These are phyloP conservation scores for Ichneumoninae sp. DNA, from an alignment of 2,888 invertebrate species.

Conservation along the genomic window DNA sequence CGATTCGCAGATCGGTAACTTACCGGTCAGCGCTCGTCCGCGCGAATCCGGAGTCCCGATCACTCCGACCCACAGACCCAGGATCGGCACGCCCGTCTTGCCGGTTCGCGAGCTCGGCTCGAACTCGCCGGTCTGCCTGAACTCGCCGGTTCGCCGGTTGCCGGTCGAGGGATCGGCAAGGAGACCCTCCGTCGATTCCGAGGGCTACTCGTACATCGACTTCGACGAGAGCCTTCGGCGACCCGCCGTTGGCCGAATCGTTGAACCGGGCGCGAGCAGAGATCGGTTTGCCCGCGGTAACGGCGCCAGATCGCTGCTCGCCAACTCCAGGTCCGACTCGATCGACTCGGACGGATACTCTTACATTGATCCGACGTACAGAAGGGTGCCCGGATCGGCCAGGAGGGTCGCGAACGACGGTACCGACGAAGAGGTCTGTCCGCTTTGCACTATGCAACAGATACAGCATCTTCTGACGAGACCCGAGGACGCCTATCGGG, in stretches of 20 bases:
- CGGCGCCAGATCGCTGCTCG: constrained; percentile 7
- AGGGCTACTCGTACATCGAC: constrained; percentile 80
- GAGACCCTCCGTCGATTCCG: constrained; percentile 79
- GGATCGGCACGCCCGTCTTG: constrained; percentile 32
- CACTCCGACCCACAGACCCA: constrained; percentile 76
- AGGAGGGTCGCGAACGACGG: constrained; percentile 73
- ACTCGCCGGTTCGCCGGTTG: constrained; percentile 19
- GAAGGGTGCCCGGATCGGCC: constrained; percentile 73
- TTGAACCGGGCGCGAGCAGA: constrained; percentile 29
- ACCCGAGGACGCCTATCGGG: constrained; percentile 77
- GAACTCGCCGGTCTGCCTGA: neutral
- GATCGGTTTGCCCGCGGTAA: constrained; percentile 10
- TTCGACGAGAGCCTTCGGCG: constrained; percentile 69
- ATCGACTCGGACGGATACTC: constrained; percentile 79
- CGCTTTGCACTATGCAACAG: constrained; percentile 81
- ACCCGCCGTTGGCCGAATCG: neutral
- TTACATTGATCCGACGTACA: constrained; percentile 74
- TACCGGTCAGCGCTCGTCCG: constrained; percentile 50
- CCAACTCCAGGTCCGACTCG: constrained; percentile 58
- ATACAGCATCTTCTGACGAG: constrained; percentile 79
- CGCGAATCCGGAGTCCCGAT: constrained; percentile 70
- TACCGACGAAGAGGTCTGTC: constrained; percentile 80
- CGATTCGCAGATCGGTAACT: constrained; percentile 9
- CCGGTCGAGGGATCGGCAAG: constrained; percentile 40
- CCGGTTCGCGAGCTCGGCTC: constrained; percentile 33